Percentiles rank a stretch among this genome's conserved stretches.
phyloP scores from a whole-genome alignment of 2,113 vertebrate genomes.

The Procapra przewalskii region DNA sequence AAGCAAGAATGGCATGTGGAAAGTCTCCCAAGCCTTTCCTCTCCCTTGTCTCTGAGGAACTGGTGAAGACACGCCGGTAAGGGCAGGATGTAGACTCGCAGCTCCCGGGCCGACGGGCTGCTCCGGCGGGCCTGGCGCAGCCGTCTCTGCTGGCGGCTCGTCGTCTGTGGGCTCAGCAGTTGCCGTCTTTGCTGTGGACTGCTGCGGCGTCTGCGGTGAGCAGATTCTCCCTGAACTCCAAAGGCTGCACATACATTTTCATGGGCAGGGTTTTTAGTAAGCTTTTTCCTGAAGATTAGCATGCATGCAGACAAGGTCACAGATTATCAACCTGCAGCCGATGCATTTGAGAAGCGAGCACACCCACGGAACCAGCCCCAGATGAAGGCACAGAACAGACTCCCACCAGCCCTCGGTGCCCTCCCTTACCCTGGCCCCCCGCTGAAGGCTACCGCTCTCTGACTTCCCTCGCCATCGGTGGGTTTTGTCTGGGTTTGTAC shows the following conservation, averaged over 20 bases:
- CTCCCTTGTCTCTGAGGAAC: accelerated
- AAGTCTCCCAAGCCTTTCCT: neutral
- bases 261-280: accelerated
- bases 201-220: accelerated
- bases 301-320: accelerated
- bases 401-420: accelerated
- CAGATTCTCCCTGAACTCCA: accelerated
- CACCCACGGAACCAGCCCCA: accelerated
- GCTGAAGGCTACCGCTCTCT: accelerated
- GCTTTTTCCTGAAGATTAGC: neutral
- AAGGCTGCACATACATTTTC: accelerated
- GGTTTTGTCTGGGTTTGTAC: neutral
- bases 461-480: accelerated
- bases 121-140: accelerated
- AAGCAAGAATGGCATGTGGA: neutral
- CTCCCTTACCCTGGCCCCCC: accelerated
- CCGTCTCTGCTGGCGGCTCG: accelerated
- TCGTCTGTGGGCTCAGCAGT: neutral
- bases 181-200: accelerated
- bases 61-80: accelerated
- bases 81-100: accelerated
- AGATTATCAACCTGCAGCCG: accelerated
- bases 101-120: accelerated
- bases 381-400: accelerated
- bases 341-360: neutral